Conservation (phyloP, 2,797 vertebrate species). For the Sebastes itinus region DNA sequence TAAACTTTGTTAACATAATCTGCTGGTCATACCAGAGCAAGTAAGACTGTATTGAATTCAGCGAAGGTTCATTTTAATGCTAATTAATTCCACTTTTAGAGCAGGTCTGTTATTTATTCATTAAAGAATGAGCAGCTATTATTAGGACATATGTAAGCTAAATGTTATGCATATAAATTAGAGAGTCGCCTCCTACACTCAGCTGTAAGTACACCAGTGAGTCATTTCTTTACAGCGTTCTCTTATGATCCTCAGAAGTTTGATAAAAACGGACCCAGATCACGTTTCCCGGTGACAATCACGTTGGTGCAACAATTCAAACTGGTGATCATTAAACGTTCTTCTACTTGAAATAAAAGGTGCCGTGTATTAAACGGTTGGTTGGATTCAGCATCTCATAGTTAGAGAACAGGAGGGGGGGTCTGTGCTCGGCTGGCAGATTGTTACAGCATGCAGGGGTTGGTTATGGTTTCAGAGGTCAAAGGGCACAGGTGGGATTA, state of each 20-base stretch:
- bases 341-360: background rate
- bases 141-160: background rate
- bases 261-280: slow-evolving; percentile 9
- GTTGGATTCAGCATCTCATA: background rate
- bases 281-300: slow-evolving; percentile 1
- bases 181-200: background rate
- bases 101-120: background rate
- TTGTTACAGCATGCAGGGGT: slow-evolving; percentile 62
- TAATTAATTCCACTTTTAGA: background rate
- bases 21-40: background rate
- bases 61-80: background rate
- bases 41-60: background rate
- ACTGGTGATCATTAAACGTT: background rate
- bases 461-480: slow-evolving; percentile 22
- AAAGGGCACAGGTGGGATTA: background rate
- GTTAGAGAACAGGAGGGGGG: background rate
- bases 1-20: no score
- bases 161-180: background rate
- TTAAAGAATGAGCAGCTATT: background rate
- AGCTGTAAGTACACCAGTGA: background rate
- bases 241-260: background rate
- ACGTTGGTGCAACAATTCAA: background rate
- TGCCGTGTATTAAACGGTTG: background rate
- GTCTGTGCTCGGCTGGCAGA: slow-evolving; percentile 45
- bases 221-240: background rate